phyloP scores from a whole-genome alignment of 2,888 invertebrate genomes.

The Leuctra nigra region DNA sequence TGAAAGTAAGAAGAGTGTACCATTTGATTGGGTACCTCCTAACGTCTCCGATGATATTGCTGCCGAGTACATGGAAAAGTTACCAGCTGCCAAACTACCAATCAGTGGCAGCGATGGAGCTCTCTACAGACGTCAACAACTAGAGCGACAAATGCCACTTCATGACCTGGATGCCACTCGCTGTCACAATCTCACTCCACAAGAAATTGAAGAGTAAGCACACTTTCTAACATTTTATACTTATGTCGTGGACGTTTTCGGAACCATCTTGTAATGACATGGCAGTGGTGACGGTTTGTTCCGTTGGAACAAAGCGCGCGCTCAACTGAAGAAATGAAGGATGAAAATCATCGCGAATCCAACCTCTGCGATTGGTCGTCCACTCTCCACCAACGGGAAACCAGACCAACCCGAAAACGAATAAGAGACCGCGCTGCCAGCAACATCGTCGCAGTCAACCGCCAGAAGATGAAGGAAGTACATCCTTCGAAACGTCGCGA shows the following conservation, averaged over 20 bases:
- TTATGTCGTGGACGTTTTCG: not conserved
- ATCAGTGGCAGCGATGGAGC: conserved; percentile 77
- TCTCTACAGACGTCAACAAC: conserved; percentile 65
- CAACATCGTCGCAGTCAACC: no score
- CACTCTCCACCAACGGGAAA: no score
- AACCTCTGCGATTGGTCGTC: no score
- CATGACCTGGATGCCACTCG: conserved; percentile 67
- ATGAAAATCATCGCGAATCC: no score
- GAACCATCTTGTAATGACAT: no score
- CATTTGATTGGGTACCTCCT: conserved; percentile 72
- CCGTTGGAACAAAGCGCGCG: no score
- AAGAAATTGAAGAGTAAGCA: conserved; percentile 39
- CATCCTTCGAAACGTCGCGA: no score
- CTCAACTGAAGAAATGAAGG: no score
- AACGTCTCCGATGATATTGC: conserved; percentile 63
- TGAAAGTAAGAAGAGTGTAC: conserved; percentile 51
- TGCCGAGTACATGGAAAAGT: conserved; percentile 50
- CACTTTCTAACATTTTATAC: conserved; percentile 24
- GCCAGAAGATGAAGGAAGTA: no score
- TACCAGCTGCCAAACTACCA: conserved; percentile 54
- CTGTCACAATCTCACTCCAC: conserved; percentile 49
- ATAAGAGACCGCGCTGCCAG: no score
- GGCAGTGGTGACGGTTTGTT: no score
- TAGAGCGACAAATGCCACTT: conserved; percentile 77
- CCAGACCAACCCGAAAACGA: no score